phyloP scores from a whole-genome alignment of 2,113 vertebrate species.

The Eclectus roratus region DNA sequence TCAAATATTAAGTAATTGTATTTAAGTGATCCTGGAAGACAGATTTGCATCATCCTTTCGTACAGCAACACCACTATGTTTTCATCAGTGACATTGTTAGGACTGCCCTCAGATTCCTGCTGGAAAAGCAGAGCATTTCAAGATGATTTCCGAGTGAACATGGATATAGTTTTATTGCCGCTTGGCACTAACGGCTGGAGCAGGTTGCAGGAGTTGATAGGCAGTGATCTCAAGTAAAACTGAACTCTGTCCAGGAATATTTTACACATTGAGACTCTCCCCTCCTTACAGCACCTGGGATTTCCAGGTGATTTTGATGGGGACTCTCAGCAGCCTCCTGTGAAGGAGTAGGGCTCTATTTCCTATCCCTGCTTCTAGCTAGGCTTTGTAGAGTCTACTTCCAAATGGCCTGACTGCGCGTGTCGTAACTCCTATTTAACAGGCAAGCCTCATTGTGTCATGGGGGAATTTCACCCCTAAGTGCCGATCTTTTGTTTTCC shows the following conservation, averaged over 20 bases:
- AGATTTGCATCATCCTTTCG: background rate
- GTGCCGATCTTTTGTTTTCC: slow-evolving; percentile 1
- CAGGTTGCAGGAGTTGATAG: background rate
- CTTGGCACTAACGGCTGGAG: background rate
- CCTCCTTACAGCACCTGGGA: background rate
- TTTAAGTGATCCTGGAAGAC: background rate
- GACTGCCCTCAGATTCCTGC: background rate
- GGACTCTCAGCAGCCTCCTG: background rate
- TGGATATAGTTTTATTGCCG: background rate
- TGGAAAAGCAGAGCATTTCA: background rate
- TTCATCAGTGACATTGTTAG: background rate
- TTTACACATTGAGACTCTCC: background rate
- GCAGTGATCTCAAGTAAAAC: background rate
- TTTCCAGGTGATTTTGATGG: slow-evolving; percentile 2
- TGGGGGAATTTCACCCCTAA: slow-evolving; percentile 26
- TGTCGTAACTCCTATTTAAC: background rate
- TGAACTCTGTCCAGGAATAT: background rate
- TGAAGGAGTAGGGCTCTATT: background rate
- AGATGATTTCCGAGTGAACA: background rate
- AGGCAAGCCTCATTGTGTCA: background rate
- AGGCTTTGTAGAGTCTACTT: background rate
- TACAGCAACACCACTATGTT: background rate
- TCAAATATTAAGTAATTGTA: background rate
- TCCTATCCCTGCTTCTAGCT: background rate
- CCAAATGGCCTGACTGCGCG: background rate